phyloP scores from a whole-genome alignment of 92 coral and sea anemone genomes.

The Zoanthus sansibaricus region DNA sequence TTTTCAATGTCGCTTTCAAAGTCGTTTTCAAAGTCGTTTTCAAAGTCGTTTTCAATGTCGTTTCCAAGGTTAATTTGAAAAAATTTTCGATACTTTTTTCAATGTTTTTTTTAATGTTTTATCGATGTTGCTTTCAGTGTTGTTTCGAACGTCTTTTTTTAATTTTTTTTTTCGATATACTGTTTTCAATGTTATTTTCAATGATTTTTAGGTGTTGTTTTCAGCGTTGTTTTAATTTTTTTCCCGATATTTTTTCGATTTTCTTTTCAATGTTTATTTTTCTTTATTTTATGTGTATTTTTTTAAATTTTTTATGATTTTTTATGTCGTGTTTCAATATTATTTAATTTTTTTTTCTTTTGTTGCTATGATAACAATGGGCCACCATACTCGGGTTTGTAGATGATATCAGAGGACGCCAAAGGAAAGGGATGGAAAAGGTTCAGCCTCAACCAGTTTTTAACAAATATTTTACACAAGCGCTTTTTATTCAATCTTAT shows the following conservation, averaged over 20 bases:
- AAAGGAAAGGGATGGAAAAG: too few relatives aligned
- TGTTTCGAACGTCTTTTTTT: background rate
- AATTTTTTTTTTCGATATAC: background rate
- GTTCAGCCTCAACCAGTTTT: too few relatives aligned
- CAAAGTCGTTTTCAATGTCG: background rate
- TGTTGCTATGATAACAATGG: background rate
- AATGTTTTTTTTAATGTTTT: background rate
- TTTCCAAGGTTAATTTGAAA: background rate
- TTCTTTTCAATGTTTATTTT: background rate
- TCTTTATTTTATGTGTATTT: background rate
- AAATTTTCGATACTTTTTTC: background rate
- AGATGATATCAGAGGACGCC: too few relatives aligned
- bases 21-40: background rate
- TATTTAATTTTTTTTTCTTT: background rate
- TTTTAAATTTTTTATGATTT: background rate
- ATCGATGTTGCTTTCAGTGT: slow-evolving; percentile 4
- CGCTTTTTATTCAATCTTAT: too few relatives aligned
- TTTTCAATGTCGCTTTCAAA: background rate
- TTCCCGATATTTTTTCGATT: background rate
- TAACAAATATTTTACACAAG: too few relatives aligned
- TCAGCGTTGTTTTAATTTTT: slow-evolving; percentile 1
- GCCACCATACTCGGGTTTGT: background rate
- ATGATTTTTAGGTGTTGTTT: background rate
- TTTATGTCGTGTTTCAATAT: background rate
- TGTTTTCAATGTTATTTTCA: slow-evolving; percentile 1